These are phyloP conservation scores for Drosophila prolongata DNA, from an alignment of 2,888 invertebrate species.

Conservation along the genomic window DNA sequence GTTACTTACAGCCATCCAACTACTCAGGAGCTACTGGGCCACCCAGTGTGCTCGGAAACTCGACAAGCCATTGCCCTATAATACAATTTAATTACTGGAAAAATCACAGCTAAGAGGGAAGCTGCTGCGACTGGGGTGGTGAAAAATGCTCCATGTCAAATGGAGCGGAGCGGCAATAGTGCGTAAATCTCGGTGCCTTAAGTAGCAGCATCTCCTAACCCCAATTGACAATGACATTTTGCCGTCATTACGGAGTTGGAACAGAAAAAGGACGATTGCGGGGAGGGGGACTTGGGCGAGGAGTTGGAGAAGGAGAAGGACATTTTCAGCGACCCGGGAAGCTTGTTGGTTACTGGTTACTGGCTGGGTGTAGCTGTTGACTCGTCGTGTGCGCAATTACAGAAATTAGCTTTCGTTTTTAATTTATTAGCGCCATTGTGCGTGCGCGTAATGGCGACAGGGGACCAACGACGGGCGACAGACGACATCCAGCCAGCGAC, in stretches of 20 bases:
- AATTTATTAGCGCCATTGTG: slow-evolving; percentile 77
- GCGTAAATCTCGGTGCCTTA: slow-evolving; percentile 76
- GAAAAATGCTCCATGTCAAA: slow-evolving; percentile 18
- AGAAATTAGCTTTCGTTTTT: slow-evolving; percentile 80
- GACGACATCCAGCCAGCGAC: slow-evolving; percentile 37
- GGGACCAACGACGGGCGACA: slow-evolving; percentile 44
- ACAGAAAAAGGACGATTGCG: background rate
- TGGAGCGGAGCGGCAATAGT: slow-evolving; percentile 58
- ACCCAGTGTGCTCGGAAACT: slow-evolving; percentile 9
- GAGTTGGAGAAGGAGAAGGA: background rate
- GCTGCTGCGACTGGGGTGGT: background rate
- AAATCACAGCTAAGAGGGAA: slow-evolving; percentile 58
- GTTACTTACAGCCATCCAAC: slow-evolving; percentile 50
- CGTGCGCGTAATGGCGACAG: slow-evolving; percentile 73
- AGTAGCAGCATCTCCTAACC: slow-evolving; percentile 53
- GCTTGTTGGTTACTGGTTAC: slow-evolving; percentile 4
- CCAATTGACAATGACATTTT: slow-evolving; percentile 77
- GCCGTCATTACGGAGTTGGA: slow-evolving; percentile 54
- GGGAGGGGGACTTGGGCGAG: background rate
- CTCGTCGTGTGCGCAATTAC: slow-evolving; percentile 72
- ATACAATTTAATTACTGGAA: slow-evolving; percentile 77
- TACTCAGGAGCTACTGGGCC: slow-evolving; percentile 30
- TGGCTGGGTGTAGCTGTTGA: slow-evolving; percentile 52
- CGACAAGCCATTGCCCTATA: slow-evolving; percentile 41
- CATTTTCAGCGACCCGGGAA: slow-evolving; percentile 8